Evolutionary conservation across 2,797 vertebrate species (phyloP), one percentile per base, ranked within the genome.

Genomic region (Phaenicophaeus curvirostris): DNA sequence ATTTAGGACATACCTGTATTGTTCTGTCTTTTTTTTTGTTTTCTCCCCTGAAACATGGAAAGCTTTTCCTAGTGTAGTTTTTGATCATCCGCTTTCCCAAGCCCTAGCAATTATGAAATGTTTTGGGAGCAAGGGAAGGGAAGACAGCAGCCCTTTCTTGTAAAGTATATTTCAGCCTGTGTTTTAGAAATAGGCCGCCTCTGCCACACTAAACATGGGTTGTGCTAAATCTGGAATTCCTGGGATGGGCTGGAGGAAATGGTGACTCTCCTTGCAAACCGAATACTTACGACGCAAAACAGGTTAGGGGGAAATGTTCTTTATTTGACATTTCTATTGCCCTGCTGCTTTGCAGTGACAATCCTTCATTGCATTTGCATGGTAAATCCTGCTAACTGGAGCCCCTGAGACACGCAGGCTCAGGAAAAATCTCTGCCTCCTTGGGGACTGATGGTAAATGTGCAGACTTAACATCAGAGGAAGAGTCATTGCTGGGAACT

Each of bases 141-240:
- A 89, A 82, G 86, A 73, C 58, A 94, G 74, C 63, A 78, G 37
- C 63, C n/a, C 20, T 27, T 44, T 87, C 44, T 84, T 86, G 37
- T 91, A 82, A 91, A 82, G 57, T 37, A 4, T 77, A 13, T 89
- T 93, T 94, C 86, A 90, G 72, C 78, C 35, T 63, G 24, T 74
- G 39, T 93, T 96, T 95, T 94, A 95, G 90, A 93, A 97, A 37
- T 12, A 62, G 42, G 54, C 84, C 80, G 84, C 75, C 54, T 90
- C 54, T 95, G 84, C 91, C 93, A 87, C 75, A 14, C 82, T 96
- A 95, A 96, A 96, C 92, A 61, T 3, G 51, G 80, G 81, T 89
- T 96, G 48, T 95, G 81, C 94, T 97, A 95, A 94, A 91, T 94
- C 88, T 95, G 92, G 89, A 95, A 94, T 96, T 94, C 87, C 88